Conservation (phyloP, 2,888 invertebrate genomes). For the Sceliomorpha sp. region DNA sequence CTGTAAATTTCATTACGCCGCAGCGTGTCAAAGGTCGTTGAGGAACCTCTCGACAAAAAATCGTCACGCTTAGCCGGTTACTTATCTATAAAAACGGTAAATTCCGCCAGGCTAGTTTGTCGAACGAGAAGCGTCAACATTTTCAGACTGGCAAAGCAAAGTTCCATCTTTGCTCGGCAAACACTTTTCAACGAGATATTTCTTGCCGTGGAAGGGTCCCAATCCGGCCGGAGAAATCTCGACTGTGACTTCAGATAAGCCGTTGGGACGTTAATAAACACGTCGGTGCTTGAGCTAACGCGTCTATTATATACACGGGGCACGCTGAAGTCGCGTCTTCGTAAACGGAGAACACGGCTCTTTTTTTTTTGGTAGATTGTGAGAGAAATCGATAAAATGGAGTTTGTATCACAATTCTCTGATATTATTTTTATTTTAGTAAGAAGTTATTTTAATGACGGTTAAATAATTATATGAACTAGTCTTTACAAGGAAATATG, state of each 20-base stretch:
- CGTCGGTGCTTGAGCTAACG: too few relatives aligned
- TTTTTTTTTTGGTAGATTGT: too few relatives aligned
- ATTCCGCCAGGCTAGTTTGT: slow-evolving; percentile 6
- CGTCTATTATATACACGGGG: too few relatives aligned
- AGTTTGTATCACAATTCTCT: too few relatives aligned
- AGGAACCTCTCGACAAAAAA: too few relatives aligned
- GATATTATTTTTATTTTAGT: too few relatives aligned
- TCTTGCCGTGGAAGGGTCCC: slow-evolving; percentile 19
- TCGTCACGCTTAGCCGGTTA: neutral
- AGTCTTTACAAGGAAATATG: too few relatives aligned
- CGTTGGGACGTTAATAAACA: neutral
- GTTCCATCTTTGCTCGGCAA: slow-evolving; percentile 40
- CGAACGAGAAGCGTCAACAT: slow-evolving; percentile 32
- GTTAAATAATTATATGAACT: too few relatives aligned
- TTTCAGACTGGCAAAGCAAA: slow-evolving; percentile 12
- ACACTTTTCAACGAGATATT: slow-evolving; percentile 39
- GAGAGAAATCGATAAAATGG: too few relatives aligned
- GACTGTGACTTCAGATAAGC: slow-evolving; percentile 4
- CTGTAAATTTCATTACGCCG: neutral
- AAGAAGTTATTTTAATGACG: too few relatives aligned
- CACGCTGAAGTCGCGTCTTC: too few relatives aligned
- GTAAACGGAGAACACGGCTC: too few relatives aligned
- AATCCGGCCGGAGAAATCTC: neutral
- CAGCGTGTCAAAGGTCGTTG: neutral
- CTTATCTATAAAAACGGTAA: slow-evolving; percentile 24